These are phyloP conservation scores for Hydriomena furcata DNA, from an alignment of 2,888 invertebrate genomes.

Conservation along the genomic window DNA sequence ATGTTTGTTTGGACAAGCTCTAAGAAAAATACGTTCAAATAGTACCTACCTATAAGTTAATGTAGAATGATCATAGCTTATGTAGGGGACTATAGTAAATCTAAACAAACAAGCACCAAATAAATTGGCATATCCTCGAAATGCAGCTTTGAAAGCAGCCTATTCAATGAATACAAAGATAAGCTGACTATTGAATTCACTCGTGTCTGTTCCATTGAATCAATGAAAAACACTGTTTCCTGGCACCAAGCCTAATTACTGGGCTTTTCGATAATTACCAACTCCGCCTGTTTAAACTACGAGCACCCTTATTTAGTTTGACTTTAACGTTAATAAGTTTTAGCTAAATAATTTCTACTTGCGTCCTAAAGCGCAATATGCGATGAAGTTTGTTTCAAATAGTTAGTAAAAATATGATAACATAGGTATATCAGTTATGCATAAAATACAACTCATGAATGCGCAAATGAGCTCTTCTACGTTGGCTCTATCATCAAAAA, in stretches of 20 bases:
- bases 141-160: conserved; percentile 6
- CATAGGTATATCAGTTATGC: too few relatives aligned
- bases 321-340: not conserved
- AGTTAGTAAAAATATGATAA: too few relatives aligned
- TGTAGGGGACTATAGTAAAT: too few relatives aligned
- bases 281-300: conserved; percentile 24
- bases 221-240: conserved; percentile 36
- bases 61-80: too few relatives aligned
- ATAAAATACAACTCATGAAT: too few relatives aligned
- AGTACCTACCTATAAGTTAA: too few relatives aligned
- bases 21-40: too few relatives aligned
- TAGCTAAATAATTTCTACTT: not conserved
- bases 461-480: too few relatives aligned
- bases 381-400: too few relatives aligned
- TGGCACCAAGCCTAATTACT: conserved; percentile 45
- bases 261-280: conserved; percentile 41
- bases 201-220: conserved; percentile 29
- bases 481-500: too few relatives aligned
- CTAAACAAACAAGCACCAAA: not conserved
- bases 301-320: conserved; percentile 2
- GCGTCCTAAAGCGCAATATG: not conserved
- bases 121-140: conserved; percentile 1
- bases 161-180: conserved; percentile 32
- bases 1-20: too few relatives aligned
- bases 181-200: conserved; percentile 35